Evolutionary conservation across 37 sponge, comb jelly and placozoan genomes (phyloP).

Genomic region (Mnemiopsis leidyi): DNA sequence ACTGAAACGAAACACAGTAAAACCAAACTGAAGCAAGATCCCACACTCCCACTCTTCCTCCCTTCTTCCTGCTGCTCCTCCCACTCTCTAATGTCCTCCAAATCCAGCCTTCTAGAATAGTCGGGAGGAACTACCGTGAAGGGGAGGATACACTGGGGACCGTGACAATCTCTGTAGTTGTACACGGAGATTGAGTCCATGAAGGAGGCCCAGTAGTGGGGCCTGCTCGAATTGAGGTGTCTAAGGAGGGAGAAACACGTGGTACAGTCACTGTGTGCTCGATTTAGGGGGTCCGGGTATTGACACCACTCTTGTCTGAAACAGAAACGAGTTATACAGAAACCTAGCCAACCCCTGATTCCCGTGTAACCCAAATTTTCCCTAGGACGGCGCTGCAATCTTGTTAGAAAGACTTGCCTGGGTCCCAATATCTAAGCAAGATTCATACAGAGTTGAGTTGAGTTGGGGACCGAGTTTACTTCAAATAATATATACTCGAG

Average conservation of each 20-base stretch:
- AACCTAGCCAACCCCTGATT: too few relatives aligned
- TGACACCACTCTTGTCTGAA: background rate
- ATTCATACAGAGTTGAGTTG: too few relatives aligned
- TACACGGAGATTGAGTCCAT: background rate
- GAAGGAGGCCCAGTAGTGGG: background rate
- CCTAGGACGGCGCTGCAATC: too few relatives aligned
- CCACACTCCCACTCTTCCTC: background rate
- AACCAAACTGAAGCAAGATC: background rate
- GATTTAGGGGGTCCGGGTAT: background rate
- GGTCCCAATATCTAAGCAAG: too few relatives aligned
- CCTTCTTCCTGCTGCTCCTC: background rate
- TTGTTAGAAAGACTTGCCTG: too few relatives aligned
- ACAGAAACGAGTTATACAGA: background rate
- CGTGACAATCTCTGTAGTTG: background rate
- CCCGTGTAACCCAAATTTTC: too few relatives aligned
- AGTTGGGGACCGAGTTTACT: too few relatives aligned
- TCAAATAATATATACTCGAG: too few relatives aligned
- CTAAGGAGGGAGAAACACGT: constrained; percentile 1
- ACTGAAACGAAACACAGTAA: too few relatives aligned
- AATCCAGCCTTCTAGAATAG: background rate
- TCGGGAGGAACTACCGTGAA: background rate
- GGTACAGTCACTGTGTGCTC: background rate
- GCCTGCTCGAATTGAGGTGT: background rate
- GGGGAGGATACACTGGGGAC: background rate
- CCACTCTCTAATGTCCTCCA: background rate